A percentile compares a stretch with the other conserved stretches of the same genome.
phyloP scores from a whole-genome alignment of 2,113 vertebrate genomes.

The Passer domesticus region DNA sequence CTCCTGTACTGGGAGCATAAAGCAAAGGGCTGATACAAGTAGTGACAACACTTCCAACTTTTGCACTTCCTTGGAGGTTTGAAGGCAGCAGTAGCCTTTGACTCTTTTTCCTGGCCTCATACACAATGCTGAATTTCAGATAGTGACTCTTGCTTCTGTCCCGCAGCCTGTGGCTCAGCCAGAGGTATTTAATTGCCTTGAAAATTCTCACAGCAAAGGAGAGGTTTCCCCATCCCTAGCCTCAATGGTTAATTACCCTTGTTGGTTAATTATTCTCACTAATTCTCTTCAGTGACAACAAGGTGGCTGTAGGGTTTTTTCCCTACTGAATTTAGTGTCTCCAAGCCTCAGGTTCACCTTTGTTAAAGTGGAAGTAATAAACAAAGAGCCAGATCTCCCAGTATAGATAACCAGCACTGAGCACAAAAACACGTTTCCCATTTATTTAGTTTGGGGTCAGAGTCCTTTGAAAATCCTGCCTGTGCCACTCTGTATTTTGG shows the following conservation, averaged over 20 bases:
- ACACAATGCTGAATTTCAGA: background rate
- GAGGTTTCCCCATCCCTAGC: background rate
- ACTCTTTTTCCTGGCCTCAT: background rate
- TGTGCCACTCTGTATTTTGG: background rate
- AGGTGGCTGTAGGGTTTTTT: rapidly evolving
- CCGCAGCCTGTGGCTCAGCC: background rate
- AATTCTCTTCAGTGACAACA: background rate
- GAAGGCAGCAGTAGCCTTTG: background rate
- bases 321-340: background rate
- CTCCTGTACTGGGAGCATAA: background rate
- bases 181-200: background rate
- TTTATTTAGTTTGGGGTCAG: background rate
- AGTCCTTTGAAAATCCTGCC: background rate
- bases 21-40: background rate
- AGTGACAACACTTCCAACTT: background rate
- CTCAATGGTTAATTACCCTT: background rate
- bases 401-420: background rate
- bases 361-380: background rate
- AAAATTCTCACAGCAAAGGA: background rate
- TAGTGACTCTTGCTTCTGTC: background rate
- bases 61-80: background rate
- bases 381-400: background rate
- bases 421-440: background rate
- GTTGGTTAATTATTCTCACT: background rate
- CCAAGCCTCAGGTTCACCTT: background rate